A percentile compares a stretch with the other conserved stretches of the same genome.
These are phyloP conservation scores for Polietes domitor DNA, from an alignment of 2,888 invertebrate genomes.

Conservation along the genomic window DNA sequence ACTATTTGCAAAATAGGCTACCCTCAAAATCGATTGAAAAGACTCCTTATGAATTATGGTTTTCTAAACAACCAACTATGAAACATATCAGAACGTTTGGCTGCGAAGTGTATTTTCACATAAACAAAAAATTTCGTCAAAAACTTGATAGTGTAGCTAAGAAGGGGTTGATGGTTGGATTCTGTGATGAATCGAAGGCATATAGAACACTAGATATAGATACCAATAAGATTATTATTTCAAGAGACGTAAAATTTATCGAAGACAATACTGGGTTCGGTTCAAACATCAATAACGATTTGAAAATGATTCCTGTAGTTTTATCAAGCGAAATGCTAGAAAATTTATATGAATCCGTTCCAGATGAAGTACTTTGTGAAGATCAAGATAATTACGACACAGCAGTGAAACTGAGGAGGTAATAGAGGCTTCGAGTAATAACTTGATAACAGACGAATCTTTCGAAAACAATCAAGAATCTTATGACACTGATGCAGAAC, in stretches of 20 bases:
- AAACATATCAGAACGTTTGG: slow-evolving; percentile 22
- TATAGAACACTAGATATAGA: slow-evolving; percentile 22
- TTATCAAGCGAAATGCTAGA: too few species aligned
- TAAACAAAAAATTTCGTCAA: slow-evolving; percentile 26
- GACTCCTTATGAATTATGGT: slow-evolving; percentile 13
- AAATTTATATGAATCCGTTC: too few species aligned
- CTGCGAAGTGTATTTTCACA: slow-evolving; percentile 22
- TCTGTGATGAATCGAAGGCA: slow-evolving; percentile 29
- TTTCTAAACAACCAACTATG: slow-evolving; percentile 14
- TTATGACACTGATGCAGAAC: too few species aligned
- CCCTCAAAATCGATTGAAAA: slow-evolving; percentile 9
- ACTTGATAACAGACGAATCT: too few species aligned
- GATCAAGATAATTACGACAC: too few species aligned
- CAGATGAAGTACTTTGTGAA: too few species aligned
- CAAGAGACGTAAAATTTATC: slow-evolving; percentile 27
- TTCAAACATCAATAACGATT: too few species aligned
- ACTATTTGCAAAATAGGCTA: not conserved
- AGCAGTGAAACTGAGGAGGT: too few species aligned
- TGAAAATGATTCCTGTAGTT: too few species aligned
- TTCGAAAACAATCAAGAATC: too few species aligned
- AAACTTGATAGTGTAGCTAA: slow-evolving; percentile 26
- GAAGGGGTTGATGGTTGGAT: slow-evolving; percentile 28
- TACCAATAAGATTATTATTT: slow-evolving; percentile 30
- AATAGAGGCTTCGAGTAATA: too few species aligned
- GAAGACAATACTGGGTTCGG: too few species aligned